Evolutionary conservation across 2,888 invertebrate species (phyloP), one percentile per base, ranked within the genome.

Genomic region (Arenicola marina): DNA sequence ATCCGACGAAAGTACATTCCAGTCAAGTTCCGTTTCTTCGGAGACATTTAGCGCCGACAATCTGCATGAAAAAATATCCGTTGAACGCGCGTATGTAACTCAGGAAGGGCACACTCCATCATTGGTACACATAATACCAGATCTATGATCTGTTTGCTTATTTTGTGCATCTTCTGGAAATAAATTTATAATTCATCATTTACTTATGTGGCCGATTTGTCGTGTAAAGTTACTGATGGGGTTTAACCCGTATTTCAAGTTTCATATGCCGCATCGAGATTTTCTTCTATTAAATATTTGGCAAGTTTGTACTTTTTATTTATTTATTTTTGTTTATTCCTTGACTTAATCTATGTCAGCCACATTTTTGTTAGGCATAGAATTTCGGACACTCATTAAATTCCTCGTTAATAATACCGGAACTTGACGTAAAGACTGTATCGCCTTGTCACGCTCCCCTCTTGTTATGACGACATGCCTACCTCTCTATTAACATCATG

Each of bases 11-110:
- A 85, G 65, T 26, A 78, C 80, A 43, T 69, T 71, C 85, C 85
- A 85, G 71, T 85, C 83, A 44, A 85, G 79, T 43, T 83, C 76
- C 57, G 80, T 79, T 59, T 85, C 85, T 72, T 84, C 83, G 15
- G 68, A 67, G 2, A 78, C 82, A 61, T 76, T 76, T 31, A 78
- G 68, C 58, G 71, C 71, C 44, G 74, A 71, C 18, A 85, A 76
- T 67, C 85, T 84, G 58, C 18, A 67, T 15, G 18, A 63, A 46
- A 59, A n/a, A 38, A 38, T 7, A 56, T 7, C 4, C 24, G 38
- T 29, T 15, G 21, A 34, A n/a, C 32, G 32, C 15, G 7, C 7
- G 15, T 11, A 53, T 31, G 24, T 53, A 53, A 15, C 11, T 38
- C 43, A 38, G n/a, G 43, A 38, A 38, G 11, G 11, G 7, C 31